Base-by-base conservation (phyloP, 2,113 vertebrate genomes). In the Clarias batrachus region DNA sequence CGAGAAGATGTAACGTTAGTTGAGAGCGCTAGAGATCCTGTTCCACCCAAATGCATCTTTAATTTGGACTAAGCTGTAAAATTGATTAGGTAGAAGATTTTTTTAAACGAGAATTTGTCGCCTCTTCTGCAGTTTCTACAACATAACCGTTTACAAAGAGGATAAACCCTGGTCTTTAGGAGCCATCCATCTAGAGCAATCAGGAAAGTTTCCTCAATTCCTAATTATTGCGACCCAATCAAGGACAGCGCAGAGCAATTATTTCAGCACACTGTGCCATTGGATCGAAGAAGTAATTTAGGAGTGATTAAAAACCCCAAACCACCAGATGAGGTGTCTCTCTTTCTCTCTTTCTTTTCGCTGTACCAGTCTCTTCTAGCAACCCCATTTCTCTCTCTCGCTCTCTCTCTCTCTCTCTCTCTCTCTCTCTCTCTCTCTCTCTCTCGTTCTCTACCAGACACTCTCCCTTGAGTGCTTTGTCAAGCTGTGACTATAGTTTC, bases 281-380 rank as follows among this genome's bases (percentile, higher is more conserved):
- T 74, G 23, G 63, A 84, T 88, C 77, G 62, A 88, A 84, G 33
- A 56, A 86, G 87, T 65, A 81, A 90, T 89, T 86, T 54, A 88
- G n/a, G 25, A 85, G 74, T 91, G 85, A 93, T 90, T 91, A 86
- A 88, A 83, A 83, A 41, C 33, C 48, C 66, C 70, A 86, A 83
- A 83, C 87, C 62, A 66, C 68, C 59, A 59, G 66, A 76, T 25
- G 41, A 81, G 57, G 41, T 74, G 57, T 74, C 65, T 71, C 65
- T 76, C 57, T 60, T 70, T 81, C 57, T 37, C 30, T 23, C 48
- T 57, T 41, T 41, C 14, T 83, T 82, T n/a, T 62, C 59, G 3
- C 85, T 84, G 8, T 12, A 54, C 48, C 60, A 30, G 63, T 70
- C 4, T 78, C 60, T 41, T 54, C 73, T 25, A 56, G 60, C 85